Evolutionary conservation across 2,888 invertebrate genomes (phyloP).

Genomic region (Leucoptera coffeella): DNA sequence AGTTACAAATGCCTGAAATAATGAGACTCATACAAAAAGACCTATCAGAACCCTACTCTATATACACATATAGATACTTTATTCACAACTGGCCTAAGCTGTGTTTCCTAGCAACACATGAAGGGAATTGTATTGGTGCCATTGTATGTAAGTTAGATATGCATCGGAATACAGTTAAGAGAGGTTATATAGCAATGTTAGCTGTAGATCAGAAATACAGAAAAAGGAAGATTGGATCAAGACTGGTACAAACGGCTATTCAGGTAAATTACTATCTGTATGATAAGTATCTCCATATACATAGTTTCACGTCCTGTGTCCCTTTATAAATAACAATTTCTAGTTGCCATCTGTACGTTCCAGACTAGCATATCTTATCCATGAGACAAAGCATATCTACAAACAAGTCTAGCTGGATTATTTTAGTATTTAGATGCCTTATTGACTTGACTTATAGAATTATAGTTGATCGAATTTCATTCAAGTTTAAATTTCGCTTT

Average conservation of each 20-base stretch:
- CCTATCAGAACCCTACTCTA: slow-evolving; percentile 98
- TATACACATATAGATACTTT: slow-evolving; percentile 99
- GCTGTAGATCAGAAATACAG: slow-evolving; percentile 95
- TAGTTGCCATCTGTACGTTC: no score
- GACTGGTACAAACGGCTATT: slow-evolving; percentile 72
- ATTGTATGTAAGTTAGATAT: slow-evolving; percentile 98
- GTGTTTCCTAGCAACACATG: slow-evolving; percentile 92
- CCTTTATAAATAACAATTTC: no score
- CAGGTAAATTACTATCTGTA: slow-evolving; percentile 31
- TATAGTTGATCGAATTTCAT: no score
- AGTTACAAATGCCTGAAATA: slow-evolving; percentile 96
- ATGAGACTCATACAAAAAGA: slow-evolving; percentile 99
- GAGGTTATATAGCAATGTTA: slow-evolving; percentile 99
- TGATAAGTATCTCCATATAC: slow-evolving; percentile 1
- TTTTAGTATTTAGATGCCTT: no score
- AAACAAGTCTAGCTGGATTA: no score
- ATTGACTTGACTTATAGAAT: no score
- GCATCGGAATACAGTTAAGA: slow-evolving; percentile 80
- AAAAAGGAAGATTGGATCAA: slow-evolving; percentile 88
- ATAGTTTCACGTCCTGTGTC: no score
- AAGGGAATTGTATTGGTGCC: slow-evolving; percentile 88
- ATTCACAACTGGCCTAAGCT: slow-evolving; percentile 99
- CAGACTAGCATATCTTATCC: no score
- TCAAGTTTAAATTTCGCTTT: no score
- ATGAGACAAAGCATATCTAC: no score